phyloP scores from a whole-genome alignment of 2,113 vertebrate species.

The Riparia riparia region DNA sequence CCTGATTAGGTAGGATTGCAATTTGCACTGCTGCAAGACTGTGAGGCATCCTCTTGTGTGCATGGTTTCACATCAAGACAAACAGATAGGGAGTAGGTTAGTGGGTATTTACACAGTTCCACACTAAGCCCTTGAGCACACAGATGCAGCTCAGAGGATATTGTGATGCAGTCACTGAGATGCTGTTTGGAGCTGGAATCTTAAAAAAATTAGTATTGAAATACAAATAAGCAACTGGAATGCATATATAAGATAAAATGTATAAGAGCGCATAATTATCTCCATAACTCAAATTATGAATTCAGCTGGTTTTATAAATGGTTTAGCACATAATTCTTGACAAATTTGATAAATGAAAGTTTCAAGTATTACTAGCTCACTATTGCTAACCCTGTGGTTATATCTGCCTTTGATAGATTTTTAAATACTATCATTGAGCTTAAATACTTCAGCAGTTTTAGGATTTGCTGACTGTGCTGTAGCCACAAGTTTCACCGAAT shows the following conservation, averaged over 20 bases:
- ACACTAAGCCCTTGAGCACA: background rate
- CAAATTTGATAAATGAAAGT: background rate
- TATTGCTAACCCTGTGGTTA: background rate
- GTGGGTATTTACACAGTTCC: background rate
- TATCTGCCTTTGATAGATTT: background rate
- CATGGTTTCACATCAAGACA: background rate
- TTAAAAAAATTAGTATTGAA: background rate
- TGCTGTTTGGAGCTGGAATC: background rate
- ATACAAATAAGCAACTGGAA: background rate
- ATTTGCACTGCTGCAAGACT: background rate
- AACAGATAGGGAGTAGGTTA: background rate
- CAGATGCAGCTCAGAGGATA: background rate
- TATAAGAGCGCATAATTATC: background rate
- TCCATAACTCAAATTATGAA: background rate
- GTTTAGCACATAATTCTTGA: background rate
- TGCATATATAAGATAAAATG: background rate
- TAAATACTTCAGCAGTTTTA: background rate
- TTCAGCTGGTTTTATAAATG: background rate
- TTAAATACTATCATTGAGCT: background rate
- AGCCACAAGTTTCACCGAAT: background rate
- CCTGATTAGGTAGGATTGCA: background rate
- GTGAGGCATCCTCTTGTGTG: background rate
- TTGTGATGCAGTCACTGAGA: background rate
- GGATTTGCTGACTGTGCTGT: background rate
- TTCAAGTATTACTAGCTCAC: background rate